Evolutionary conservation across 1,140 invertebrate genomes (phyloP).

Genomic region (Paraescarpia echinospica): DNA sequence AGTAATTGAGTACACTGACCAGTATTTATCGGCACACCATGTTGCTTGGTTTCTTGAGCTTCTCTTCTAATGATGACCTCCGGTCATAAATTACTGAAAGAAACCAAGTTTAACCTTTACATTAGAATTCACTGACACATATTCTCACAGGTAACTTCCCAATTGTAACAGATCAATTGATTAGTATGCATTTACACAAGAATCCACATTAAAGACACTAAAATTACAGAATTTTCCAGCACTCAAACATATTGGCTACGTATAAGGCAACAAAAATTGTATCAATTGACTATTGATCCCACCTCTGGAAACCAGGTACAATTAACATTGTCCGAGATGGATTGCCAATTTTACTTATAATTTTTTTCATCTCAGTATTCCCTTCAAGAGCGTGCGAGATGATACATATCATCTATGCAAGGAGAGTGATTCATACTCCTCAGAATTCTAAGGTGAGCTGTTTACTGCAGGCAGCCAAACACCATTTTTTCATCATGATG

Average conservation of each 20-base stretch:
- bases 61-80: neutral
- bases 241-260: neutral
- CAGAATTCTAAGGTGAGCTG: no score
- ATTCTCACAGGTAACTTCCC: neutral
- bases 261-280: neutral
- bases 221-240: neutral
- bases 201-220: neutral
- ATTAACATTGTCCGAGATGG: neutral
- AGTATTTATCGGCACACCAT: neutral
- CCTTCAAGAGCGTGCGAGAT: no score
- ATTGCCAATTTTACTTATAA: no score
- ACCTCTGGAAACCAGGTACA: neutral
- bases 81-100: neutral
- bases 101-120: neutral
- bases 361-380: no score
- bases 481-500: no score
- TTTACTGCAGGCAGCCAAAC: no score
- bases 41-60: neutral
- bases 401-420: no score
- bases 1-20: neutral
- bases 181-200: neutral
- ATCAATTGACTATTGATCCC: neutral
- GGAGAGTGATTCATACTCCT: no score
- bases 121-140: neutral
- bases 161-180: neutral